Evolutionary conservation across 92 coral and sea anemone species (phyloP).

Genomic region (Umimayanthus chanpuru): DNA sequence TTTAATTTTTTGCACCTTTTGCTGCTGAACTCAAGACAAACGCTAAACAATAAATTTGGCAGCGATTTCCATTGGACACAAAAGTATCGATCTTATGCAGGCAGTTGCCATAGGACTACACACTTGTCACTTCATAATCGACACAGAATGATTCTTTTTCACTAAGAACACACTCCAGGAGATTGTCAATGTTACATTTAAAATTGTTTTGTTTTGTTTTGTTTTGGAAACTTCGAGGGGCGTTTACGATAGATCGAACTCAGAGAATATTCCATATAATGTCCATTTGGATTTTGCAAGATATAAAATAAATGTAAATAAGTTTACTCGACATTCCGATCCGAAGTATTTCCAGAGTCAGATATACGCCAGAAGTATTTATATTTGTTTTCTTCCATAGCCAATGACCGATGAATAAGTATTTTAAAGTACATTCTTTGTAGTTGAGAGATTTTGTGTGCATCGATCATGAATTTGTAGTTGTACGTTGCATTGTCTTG

Average conservation of each 20-base stretch:
- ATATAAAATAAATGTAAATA: too few species aligned
- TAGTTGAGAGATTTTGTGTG: neutral
- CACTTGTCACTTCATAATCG: neutral
- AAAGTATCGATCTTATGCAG: neutral
- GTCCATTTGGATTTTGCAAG: too few species aligned
- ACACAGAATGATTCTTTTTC: neutral
- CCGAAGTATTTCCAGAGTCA: neutral
- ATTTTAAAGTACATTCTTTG: neutral
- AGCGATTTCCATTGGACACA: neutral
- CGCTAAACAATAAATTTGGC: constrained; percentile 14
- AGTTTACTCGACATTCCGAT: neutral
- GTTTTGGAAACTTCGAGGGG: constrained; percentile 12
- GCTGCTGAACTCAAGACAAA: neutral
- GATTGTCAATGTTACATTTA: neutral
- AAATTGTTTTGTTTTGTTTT: neutral
- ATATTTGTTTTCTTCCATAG: neutral
- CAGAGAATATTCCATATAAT: neutral
- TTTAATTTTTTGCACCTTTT: neutral
- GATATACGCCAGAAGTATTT: neutral
- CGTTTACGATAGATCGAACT: neutral
- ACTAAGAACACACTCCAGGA: neutral
- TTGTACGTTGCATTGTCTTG: neutral
- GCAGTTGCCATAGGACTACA: neutral
- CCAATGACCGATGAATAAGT: neutral
- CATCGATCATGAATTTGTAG: neutral